Percentiles rank a stretch among this genome's conserved stretches.
These are phyloP conservation scores for Chymomyza procnemis DNA, from an alignment of 2,888 invertebrate genomes.

Conservation along the genomic window DNA sequence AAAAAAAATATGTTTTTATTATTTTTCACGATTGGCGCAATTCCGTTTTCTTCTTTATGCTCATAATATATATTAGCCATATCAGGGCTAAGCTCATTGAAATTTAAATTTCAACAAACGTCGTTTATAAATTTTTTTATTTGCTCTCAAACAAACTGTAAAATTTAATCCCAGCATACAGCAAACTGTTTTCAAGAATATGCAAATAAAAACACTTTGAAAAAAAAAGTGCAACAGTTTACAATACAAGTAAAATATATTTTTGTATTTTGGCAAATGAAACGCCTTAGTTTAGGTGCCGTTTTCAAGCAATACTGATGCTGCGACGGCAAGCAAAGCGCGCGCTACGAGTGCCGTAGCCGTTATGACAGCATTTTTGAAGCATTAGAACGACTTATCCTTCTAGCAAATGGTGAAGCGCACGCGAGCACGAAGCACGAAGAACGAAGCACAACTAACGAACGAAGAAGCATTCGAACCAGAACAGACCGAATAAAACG, in stretches of 20 bases:
- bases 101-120: no score
- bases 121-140: no score
- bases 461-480: neutral
- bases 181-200: no score
- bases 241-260: no score
- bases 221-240: no score
- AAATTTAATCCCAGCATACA: no score
- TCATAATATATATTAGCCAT: neutral
- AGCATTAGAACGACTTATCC: constrained; percentile 67
- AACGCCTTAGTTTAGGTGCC: neutral
- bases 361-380: constrained; percentile 69
- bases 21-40: neutral
- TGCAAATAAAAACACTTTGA: no score
- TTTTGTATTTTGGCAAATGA: neutral
- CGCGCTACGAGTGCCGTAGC: constrained; percentile 67
- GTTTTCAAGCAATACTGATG: constrained; percentile 3
- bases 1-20: neutral
- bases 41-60: neutral
- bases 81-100: no score
- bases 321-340: constrained; percentile 49
- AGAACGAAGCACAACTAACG: neutral
- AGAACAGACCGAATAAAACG: neutral
- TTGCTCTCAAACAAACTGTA: no score
- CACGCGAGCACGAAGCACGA: neutral
- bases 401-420: constrained; percentile 28